Base-by-base conservation (phyloP, 2,888 invertebrate genomes). In the Melanophora roralis region DNA sequence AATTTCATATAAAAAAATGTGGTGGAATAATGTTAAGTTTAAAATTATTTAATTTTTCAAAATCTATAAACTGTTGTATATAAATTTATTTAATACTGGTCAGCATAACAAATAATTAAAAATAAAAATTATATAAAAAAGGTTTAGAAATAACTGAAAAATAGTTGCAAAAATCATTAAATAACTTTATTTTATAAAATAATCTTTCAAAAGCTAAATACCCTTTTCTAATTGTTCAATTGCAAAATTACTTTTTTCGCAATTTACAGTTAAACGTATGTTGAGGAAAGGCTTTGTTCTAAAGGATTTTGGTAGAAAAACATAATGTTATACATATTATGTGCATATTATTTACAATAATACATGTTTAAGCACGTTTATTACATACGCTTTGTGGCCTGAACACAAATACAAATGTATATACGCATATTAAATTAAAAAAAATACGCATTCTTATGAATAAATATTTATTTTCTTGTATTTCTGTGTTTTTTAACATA, bases 311-410 rank as follows among this genome's bases (percentile, higher is more conserved):
- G 12, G 14, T 11, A 49, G 21, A 49, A 49, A 27, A 36, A 23
- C 38, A 38, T 38, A 38, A 16, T 53, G 16, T n/a, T 21, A 40
- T 71, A 64, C 3, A 6, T 27, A 27, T 73, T 64, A 73, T 64
- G 57, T 64, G 64, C 47, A 73, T 47, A 57, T 73, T 57, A 64
- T 65, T 34, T 16, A 27, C 27, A 6, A 27, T 5, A 5, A 5
- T 27, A 27, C 27, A 19, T 55, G 12, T 32, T 45, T 64, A n/a
- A 19, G 21, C 12, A 1, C n/a, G 21, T 23, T 45, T 23, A 27
- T n/a, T 21, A n/a, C 12, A 49, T 64, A 57, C 64, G 11, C 73
- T 57, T 73, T 64, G 57, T 57, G 57, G 73, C 64, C 16, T 21
- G n/a, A 57, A 21, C n/a, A 21, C 9, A 21, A 14, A 40, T 14